A percentile compares a stretch with the other conserved stretches of the same genome.
phyloP scores from a whole-genome alignment of 2,888 invertebrate species.

The Cyrtodaria siliqua region DNA sequence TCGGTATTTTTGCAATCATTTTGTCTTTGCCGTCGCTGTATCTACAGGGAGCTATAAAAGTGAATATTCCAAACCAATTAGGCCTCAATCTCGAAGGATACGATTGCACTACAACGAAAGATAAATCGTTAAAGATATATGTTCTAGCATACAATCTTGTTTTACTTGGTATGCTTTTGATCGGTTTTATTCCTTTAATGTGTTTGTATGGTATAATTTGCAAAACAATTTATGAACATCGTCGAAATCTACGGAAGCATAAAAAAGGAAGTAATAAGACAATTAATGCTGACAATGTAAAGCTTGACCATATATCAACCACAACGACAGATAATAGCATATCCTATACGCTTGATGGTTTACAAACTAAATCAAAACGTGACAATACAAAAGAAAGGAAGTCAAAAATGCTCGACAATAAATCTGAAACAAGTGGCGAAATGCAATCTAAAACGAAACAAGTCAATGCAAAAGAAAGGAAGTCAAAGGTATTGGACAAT shows the following conservation, averaged over 20 bases:
- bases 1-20: slow-evolving; percentile 44
- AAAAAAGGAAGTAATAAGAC: no score
- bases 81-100: slow-evolving; percentile 53
- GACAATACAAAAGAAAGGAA: no score
- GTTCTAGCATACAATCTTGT: slow-evolving; percentile 69
- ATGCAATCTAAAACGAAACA: no score
- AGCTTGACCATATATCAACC: no score
- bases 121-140: slow-evolving; percentile 51
- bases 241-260: background rate
- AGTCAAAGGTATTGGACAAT: slow-evolving; percentile 14
- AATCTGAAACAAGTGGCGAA: no score
- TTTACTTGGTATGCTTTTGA: slow-evolving; percentile 68
- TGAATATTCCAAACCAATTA: slow-evolving; percentile 47
- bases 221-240: slow-evolving; percentile 48
- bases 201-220: slow-evolving; percentile 71
- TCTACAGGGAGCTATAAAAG: slow-evolving; percentile 68
- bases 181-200: slow-evolving; percentile 51
- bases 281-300: no score
- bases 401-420: background rate
- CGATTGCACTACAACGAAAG: slow-evolving; percentile 74
- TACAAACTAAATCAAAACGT: no score
- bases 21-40: slow-evolving; percentile 68
- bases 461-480: no score
- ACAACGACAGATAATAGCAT: no score
- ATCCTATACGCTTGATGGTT: no score